These are phyloP conservation scores for Drosophila nr. fundita DNA, from an alignment of 2,888 invertebrate species.

Conservation along the genomic window DNA sequence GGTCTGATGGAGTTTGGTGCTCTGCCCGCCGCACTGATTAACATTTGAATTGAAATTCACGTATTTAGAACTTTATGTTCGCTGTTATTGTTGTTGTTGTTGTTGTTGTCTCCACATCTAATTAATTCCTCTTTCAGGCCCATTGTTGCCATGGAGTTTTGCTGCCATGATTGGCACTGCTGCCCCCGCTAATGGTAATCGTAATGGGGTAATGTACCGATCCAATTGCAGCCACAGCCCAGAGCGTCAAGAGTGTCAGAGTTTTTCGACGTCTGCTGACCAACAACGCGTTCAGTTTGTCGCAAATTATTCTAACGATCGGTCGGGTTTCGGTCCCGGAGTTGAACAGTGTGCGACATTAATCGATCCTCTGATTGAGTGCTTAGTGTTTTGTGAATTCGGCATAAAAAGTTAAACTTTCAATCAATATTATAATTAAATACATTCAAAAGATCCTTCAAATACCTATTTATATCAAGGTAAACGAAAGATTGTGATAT, in stretches of 20 bases:
- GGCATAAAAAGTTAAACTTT: conserved; percentile 8
- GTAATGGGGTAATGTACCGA: conserved; percentile 62
- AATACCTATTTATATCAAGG: conserved; percentile 12
- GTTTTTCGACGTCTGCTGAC: conserved; percentile 42
- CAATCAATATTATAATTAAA: conserved; percentile 14
- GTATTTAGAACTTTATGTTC: conserved; percentile 54
- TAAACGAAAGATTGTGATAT: not conserved
- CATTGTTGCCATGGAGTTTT: conserved; percentile 73
- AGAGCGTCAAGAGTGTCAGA: conserved; percentile 27
- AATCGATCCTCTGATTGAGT: conserved; percentile 41
- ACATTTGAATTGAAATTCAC: conserved; percentile 78
- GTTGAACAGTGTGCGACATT: conserved; percentile 11
- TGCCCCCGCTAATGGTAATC: conserved; percentile 69
- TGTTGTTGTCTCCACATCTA: conserved; percentile 79
- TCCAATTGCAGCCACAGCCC: conserved; percentile 57
- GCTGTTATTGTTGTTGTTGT: conserved; percentile 32
- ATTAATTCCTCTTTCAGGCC: conserved; percentile 77
- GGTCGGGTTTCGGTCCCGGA: conserved; percentile 71
- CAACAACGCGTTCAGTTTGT: conserved; percentile 75
- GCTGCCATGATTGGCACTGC: conserved; percentile 55
- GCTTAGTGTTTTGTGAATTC: conserved; percentile 26
- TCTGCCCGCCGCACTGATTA: conserved; percentile 72
- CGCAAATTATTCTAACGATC: conserved; percentile 83
- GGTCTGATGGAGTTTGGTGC: conserved; percentile 51
- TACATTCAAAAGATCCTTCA: conserved; percentile 31